Evolutionary conservation across 2,797 vertebrate genomes (phyloP).

Genomic region (Aldrovandia affinis): DNA sequence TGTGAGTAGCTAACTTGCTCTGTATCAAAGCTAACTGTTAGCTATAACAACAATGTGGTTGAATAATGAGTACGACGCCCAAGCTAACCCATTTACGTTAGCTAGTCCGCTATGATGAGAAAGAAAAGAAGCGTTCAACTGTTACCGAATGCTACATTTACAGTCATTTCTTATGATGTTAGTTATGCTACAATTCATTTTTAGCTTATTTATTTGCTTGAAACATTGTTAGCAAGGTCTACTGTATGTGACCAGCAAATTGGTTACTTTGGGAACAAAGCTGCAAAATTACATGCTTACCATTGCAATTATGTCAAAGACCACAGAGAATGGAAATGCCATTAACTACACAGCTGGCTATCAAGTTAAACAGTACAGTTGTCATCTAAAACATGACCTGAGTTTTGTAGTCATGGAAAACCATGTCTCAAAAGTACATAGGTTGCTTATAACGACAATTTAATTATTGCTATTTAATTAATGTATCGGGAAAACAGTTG

Average conservation of each 20-base stretch:
- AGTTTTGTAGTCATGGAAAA: background rate
- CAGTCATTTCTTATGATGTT: background rate
- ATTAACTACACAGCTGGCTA: slow-evolving; percentile 3
- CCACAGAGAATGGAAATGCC: slow-evolving; percentile 12
- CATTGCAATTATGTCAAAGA: slow-evolving; percentile 14
- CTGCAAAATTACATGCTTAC: slow-evolving; percentile 17
- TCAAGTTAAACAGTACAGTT: slow-evolving; percentile 11
- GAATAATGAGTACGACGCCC: background rate
- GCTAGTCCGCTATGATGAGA: background rate
- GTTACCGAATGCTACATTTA: slow-evolving; percentile 7
- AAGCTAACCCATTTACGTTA: background rate
- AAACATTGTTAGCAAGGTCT: background rate
- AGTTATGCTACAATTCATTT: background rate
- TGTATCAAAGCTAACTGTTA: background rate
- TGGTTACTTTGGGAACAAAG: background rate
- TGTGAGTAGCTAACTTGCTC: background rate
- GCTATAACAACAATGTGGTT: background rate
- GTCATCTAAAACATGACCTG: background rate
- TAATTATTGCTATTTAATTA: background rate
- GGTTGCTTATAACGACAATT: background rate
- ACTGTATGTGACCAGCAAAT: slow-evolving; percentile 1
- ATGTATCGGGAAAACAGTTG: background rate
- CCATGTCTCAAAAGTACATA: background rate
- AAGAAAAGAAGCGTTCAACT: background rate
- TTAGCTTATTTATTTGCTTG: background rate